Base-by-base conservation (phyloP, 2,797 vertebrate species). In the Syngnathus rostellatus region DNA sequence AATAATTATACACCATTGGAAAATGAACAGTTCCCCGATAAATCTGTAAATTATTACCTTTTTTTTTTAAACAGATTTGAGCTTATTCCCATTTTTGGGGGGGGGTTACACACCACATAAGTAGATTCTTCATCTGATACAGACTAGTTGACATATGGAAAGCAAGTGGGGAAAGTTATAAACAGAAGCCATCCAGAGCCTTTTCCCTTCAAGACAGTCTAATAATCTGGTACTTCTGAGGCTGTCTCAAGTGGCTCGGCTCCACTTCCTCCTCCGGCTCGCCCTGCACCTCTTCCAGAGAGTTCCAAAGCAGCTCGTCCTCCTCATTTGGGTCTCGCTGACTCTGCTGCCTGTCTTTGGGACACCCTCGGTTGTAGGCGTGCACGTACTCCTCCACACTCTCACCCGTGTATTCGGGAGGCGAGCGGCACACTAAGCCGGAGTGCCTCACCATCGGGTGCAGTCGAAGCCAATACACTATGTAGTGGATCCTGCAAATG, bases 391-490 rank as follows among this genome's bases (percentile, higher is more conserved):
- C 88, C 58, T 92, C 90, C 69, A 96, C 93, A 60, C 83, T 86
- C 83, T 93, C 91, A 9, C 93, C 94, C 66, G 89, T 90, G 45
- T 94, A 90, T 70, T 95, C 92, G 69, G 85, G 89, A 2, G 95
- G 95, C 38, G 63, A 89, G 81, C 85, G 93, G 73, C 95, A 97
- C 73, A 92, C 81, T 65, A 96, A 86, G 50, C 94, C 94, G 0
- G 80, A 91, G 75, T 93, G 90, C 67, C 86, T 91, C 74, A 95
- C 95, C 0, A 77, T 90, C 55, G 94, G 91, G 78, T 97, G 95
- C 66, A 95, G 92, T 50, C 85, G 92, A 66, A 97, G 67, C 95
- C 95, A 97, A 82, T 97, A 97, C 78, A 93, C 92, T 87, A 96
- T 92, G 81, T 97, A 97, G 82, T 97, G 95, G 75, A 97, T 96